These are phyloP conservation scores for Xestia xanthographa DNA, from an alignment of 2,888 invertebrate genomes.

Conservation along the genomic window DNA sequence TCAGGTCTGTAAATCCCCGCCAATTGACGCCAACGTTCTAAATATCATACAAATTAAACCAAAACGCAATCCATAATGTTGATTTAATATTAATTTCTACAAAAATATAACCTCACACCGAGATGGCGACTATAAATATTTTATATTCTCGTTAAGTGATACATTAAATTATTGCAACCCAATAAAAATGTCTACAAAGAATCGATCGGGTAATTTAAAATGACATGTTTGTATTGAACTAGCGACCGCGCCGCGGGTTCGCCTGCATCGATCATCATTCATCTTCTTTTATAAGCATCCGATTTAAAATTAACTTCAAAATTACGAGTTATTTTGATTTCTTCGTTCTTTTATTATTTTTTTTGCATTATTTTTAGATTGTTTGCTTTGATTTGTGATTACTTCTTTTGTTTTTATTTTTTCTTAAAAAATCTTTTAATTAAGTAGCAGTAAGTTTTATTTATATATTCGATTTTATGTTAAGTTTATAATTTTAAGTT, in stretches of 20 bases:
- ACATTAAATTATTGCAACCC: conserved; percentile 72
- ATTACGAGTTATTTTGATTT: conserved; percentile 34
- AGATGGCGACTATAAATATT: conserved; percentile 55
- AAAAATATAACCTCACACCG: conserved; percentile 54
- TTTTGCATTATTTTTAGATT: not conserved
- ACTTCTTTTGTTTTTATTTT: not conserved
- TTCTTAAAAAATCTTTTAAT: conserved; percentile 1
- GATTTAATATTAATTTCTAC: conserved; percentile 37
- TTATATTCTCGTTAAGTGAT: conserved; percentile 61
- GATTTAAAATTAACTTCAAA: conserved; percentile 52
- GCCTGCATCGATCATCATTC: conserved; percentile 67
- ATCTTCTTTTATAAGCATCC: conserved; percentile 59
- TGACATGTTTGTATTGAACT: conserved; percentile 71
- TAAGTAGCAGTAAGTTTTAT: too few relatives aligned
- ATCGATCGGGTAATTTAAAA: conserved; percentile 75
- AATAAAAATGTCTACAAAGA: conserved; percentile 75
- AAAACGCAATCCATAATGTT: conserved; percentile 10
- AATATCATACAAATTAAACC: conserved; percentile 21
- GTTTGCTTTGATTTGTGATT: conserved; percentile 16
- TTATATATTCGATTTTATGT: too few relatives aligned
- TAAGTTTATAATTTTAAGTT: too few relatives aligned
- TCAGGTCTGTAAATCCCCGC: not conserved
- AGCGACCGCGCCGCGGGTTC: conserved; percentile 60
- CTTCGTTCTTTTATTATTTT: not conserved
- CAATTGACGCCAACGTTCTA: conserved; percentile 10